phyloP scores from a whole-genome alignment of 2,113 vertebrate genomes.

The Phalacrocorax pelagicus region DNA sequence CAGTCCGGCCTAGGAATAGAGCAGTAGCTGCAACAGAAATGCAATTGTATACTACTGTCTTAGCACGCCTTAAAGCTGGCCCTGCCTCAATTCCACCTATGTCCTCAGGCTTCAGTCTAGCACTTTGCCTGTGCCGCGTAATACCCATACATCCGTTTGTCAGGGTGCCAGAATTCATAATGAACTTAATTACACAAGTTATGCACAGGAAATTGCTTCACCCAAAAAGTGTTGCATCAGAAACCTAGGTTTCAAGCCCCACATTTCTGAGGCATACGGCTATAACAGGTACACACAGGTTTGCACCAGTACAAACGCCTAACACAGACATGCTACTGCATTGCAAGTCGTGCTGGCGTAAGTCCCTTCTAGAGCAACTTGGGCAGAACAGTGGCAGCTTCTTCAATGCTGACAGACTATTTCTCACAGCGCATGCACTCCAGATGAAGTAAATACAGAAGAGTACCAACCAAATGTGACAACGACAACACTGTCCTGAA shows the following conservation, averaged over 20 bases:
- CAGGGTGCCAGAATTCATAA: background rate
- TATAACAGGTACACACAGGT: background rate
- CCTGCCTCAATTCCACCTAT: background rate
- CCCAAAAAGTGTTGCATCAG: background rate
- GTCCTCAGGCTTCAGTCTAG: background rate
- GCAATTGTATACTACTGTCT: background rate
- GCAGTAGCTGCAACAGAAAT: background rate
- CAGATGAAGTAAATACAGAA: background rate
- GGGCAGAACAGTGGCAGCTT: background rate
- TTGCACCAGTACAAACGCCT: background rate
- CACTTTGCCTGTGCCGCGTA: background rate
- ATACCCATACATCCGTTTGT: background rate
- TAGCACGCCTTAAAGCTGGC: background rate
- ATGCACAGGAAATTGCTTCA: background rate
- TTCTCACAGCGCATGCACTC: background rate
- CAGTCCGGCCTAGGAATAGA: background rate
- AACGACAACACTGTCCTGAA: background rate
- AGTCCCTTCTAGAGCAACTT: background rate
- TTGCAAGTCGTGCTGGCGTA: background rate
- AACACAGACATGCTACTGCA: fast-evolving
- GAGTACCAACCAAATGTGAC: background rate
- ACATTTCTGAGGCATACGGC: background rate
- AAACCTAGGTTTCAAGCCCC: background rate
- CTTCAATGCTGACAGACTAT: background rate
- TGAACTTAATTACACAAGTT: background rate